Evolutionary conservation across 2,113 vertebrate species (phyloP), one percentile per base, ranked within the genome.

Genomic region (Zingel zingel): DNA sequence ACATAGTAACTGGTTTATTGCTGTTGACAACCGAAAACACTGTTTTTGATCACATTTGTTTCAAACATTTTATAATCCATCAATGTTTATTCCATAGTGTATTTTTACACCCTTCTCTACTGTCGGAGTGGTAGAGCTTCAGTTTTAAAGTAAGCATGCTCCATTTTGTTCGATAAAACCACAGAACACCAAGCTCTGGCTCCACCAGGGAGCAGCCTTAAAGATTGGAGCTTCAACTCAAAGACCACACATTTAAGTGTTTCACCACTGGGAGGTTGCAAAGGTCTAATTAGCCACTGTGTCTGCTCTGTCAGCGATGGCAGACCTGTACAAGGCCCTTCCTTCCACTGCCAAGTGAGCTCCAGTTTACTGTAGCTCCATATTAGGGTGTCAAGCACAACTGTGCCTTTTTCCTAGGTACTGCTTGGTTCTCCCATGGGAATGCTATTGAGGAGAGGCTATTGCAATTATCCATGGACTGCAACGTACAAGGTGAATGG

Each of bases 381-480:
- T 78, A 89, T 86, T 65, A 81, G 70, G 78, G 77, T 15, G 83
- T 89, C 83, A 87, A 85, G 82, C n/a, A 1, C 77, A 87, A 86
- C 61, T 84, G 82, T 61, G 58, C 9, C 27, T 82, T 36, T 91
- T 92, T 94, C 76, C 90, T 86, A 89, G 85, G 65, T 7, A 33
- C 84, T 88, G 92, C 82, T 80, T 81, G 58, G 74, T 81, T 53
- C 45, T 58, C 68, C 57, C 85, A 74, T 83, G 86, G 88, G 18
- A 33, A 63, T 81, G 68, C 94, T 82, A 78, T 91, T 93, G 92
- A 90, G 86, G 90, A 89, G 78, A 94, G 73, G 94, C 91, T 86
- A 25, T 91, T 67, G 86, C 91, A 96, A 96, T 96, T 96, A 96
- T 93, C 90, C 89, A 62, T 23, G 18, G 84, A 25, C 87, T 88